phyloP scores from a whole-genome alignment of 2,113 vertebrate species.

The Xenus cinereus region DNA sequence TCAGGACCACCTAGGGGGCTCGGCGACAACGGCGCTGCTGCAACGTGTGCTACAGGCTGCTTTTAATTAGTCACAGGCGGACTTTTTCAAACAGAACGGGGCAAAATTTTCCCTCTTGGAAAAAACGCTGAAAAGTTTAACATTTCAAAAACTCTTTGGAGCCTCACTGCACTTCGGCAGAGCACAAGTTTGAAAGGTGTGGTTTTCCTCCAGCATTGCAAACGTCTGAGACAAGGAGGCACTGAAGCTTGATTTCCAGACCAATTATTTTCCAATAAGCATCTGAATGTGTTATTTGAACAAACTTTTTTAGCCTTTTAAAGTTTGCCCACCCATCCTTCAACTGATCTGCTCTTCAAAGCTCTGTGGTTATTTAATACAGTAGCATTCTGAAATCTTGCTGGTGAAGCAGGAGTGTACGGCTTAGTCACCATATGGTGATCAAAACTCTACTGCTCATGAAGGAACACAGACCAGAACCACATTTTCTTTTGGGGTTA shows the following conservation, averaged over 20 bases:
- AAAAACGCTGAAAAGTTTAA: not conserved
- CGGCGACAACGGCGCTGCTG: not conserved
- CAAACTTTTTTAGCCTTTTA: not conserved
- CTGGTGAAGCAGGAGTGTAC: not conserved
- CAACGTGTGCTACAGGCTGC: not conserved
- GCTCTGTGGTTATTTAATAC: not conserved
- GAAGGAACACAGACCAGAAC: not conserved
- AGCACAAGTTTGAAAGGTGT: not conserved
- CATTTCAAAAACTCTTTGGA: constrained; percentile 5
- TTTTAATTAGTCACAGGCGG: not conserved
- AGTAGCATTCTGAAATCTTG: not conserved
- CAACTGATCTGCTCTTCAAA: not conserved
- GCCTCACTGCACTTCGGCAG: not conserved
- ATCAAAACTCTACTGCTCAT: not conserved
- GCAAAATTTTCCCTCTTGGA: not conserved
- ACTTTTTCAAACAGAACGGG: not conserved
- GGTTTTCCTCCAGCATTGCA: constrained; percentile 4
- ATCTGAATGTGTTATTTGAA: not conserved
- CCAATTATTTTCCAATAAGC: not conserved
- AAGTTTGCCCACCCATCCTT: not conserved
- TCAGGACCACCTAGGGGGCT: not conserved
- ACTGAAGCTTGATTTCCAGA: constrained; percentile 14
- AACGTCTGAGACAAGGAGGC: not conserved
- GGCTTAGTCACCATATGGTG: not conserved
- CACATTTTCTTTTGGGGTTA: not conserved